Evolutionary conservation across 2,888 invertebrate genomes (phyloP), one percentile per base, ranked within the genome.

Genomic region (Linnaemya vulpina): DNA sequence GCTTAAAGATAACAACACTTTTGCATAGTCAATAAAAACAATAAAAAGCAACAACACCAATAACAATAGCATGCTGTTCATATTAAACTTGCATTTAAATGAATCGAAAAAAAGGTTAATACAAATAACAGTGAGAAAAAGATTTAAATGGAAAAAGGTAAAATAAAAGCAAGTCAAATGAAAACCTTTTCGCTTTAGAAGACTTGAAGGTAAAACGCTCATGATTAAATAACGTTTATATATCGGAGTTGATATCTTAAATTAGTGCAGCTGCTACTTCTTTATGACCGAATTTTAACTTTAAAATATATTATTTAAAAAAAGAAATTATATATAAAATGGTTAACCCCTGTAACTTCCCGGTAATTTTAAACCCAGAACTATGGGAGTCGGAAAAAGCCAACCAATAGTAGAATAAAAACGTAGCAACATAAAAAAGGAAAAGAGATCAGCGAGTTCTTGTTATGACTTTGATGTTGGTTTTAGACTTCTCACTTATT

Each of bases 1-100:
- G 62, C 35, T 80, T 79, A 15, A 81, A 84, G 77, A 81, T 81
- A 77, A 81, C 49, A 68, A 75, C 74, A 70, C 58, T 22, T 62
- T 17, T 62, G 62, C 71, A 65, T 80, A 53, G 51, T 55, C 63
- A 68, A 58, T 63, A 67, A 79, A 81, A 30, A 55, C 58, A 60
- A 68, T 73, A 80, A 60, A 74, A 51, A 70, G 17, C 5, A 80
- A 35, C 10, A 63, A 76, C 15, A n/a, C 4, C 40, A 46, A 17
- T 30, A 84, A 68, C 46, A 68, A 38, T 30, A 67, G 62, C 20
- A 63, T 55, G 20, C 51, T 63, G 71, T 71, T 40, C 35, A 46
- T 9, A 53, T 76, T 58, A 43, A 79, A 70, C 71, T 53, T 71
- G 76, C n/a, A 73, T 60, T 55, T 65, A 55, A 53, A 65, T 67